These are phyloP conservation scores for Loriculus beryllinus DNA, from an alignment of 2,797 vertebrate genomes.

Conservation along the genomic window DNA sequence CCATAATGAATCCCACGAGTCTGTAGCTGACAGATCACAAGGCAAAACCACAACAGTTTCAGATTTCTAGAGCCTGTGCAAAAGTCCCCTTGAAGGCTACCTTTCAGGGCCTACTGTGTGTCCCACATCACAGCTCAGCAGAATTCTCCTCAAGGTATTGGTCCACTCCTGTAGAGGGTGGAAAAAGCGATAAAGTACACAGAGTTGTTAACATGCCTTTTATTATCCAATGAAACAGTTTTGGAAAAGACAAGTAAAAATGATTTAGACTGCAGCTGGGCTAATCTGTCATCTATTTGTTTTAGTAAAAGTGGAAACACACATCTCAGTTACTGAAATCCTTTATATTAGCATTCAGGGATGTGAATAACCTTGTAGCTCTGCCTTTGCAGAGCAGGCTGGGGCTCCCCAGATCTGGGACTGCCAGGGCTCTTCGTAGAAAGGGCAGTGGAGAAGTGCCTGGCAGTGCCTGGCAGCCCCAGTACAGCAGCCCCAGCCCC, in stretches of 20 bases:
- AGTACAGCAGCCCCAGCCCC: too few species aligned
- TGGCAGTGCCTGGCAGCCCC: too few species aligned
- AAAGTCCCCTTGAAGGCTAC: background rate
- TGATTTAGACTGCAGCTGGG: background rate
- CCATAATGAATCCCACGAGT: background rate
- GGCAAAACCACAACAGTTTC: background rate
- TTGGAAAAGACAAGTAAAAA: background rate
- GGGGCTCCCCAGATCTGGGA: background rate
- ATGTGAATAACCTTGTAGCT: background rate
- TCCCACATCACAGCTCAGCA: rapidly evolving
- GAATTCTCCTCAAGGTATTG: background rate
- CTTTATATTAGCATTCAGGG: background rate
- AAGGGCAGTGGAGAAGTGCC: too few species aligned
- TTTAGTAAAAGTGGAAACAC: background rate
- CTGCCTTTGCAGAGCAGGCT: background rate
- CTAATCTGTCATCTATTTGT: background rate
- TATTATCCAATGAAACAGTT: background rate
- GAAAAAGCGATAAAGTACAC: background rate
- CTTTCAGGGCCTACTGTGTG: rapidly evolving
- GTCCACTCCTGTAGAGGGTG: background rate
- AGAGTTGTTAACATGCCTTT: background rate
- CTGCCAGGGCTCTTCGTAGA: too few species aligned
- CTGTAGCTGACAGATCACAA: background rate
- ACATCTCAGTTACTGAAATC: background rate
- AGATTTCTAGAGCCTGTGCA: background rate